Evolutionary conservation across 2,113 vertebrate species (phyloP), one percentile per base, ranked within the genome.

Genomic region (Neotoma lepida): DNA sequence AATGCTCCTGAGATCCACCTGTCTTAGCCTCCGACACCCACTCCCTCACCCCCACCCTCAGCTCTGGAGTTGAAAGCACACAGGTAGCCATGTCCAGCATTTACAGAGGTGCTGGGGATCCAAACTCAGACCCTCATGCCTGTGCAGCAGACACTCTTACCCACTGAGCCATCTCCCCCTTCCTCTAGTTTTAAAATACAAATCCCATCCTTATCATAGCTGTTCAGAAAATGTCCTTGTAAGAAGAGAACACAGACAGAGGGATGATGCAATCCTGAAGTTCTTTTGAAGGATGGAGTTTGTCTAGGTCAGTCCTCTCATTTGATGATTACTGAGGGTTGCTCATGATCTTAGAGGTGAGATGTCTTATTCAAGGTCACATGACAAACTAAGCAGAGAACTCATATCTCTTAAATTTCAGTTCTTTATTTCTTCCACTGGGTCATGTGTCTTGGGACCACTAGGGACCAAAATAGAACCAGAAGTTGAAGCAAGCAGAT

Each of bases 401-500:
- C 26, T 8, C 3, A 4, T 33, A 24, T 71, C 54, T 95, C 80
- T 92, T 92, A 80, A 88, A 54, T 61, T 94, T 64, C 30, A 89
- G 12, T 86, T 86, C 68, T 93, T 0, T 80, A 46, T 87, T 78
- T 39, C 92, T 97, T 94, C 58, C 39, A 33, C 54, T 68, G 33
- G 68, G 51, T 73, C 22, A 14, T 89, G n/a, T 86, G 41, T 90
- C 86, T 94, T 77, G 73, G 86, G 95, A 92, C 49, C 46, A 70
- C 22, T 76, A 9, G 63, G 78, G 86, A 44, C 86, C 86, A 46
- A 96, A 97, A 90, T 51, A 86, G 90, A 96, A 88, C 6, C 63
- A 86, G 24, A 86, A 92, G 77, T 89, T 94, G 30, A 87, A 80
- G 39, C 70, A 78, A 93, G 77, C 88, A 93, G 73, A 74, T 73